Evolutionary conservation across 2,113 vertebrate genomes (phyloP).

Genomic region (Sorex araneus): DNA sequence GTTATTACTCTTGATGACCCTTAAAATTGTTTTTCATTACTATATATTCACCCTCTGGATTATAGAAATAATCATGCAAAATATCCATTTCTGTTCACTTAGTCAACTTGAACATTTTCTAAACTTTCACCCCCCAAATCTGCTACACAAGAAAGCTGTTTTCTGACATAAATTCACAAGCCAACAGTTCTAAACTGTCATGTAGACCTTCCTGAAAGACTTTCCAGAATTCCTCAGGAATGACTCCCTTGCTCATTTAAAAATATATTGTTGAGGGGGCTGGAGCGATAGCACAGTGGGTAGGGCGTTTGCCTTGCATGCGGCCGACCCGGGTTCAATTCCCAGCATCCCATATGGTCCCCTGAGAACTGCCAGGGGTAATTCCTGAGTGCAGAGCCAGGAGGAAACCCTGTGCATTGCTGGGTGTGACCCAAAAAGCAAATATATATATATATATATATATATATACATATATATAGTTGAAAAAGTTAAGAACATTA

Average conservation of each 20-base stretch:
- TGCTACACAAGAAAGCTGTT: constrained; percentile 34
- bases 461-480: no score
- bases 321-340: no score
- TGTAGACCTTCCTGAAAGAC: neutral
- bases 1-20: constrained; percentile 18
- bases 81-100: neutral
- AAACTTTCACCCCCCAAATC: constrained; percentile 18
- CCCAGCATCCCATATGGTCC: no score
- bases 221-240: neutral
- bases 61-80: neutral
- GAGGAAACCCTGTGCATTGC: no score
- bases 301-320: no score
- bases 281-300: no score
- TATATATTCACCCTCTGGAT: constrained; percentile 32
- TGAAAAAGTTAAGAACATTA: constrained; percentile 41
- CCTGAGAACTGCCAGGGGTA: no score
- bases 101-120: constrained; percentile 28
- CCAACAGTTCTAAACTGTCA: constrained; percentile 55
- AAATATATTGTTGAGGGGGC: constrained; percentile 34
- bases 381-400: no score
- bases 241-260: neutral
- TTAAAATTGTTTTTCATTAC: constrained; percentile 50
- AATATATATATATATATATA: no score
- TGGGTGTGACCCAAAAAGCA: no score
- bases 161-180: constrained; percentile 34